Base-by-base conservation (phyloP, 2,113 vertebrate genomes). In the Notarius quadriscutis region DNA sequence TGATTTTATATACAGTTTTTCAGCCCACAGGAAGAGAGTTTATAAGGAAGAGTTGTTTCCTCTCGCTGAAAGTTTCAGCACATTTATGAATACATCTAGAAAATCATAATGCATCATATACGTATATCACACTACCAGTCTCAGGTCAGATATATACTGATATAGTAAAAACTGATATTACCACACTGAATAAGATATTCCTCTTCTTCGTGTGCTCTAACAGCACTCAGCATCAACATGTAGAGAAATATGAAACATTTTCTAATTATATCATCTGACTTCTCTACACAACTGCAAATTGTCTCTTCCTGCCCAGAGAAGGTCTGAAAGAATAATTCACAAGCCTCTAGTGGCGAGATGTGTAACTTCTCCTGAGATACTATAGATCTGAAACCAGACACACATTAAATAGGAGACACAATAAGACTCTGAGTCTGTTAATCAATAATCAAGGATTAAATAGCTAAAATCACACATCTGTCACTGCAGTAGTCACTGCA, bases 301-400 rank as follows among this genome's bases (percentile, higher is more conserved):
- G 22, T 50, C 8, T 77, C 22, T 34, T 8, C 18, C 11, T 60
- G 25, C 20, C 60, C 81, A 87, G 30, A 50, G n/a, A 84, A 25
- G 78, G 9, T 84, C 71, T 30, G 57, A 81, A 87, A 85, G 18
- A 82, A 6, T 71, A 41, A 55, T 27, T 17, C 17, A 63, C 50
- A 67, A 63, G 80, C 86, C 86, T 78, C 84, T 86, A 88, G 86
- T 86, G 86, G 80, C 25, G 25, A 63, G 17, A 48, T 48, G 57
- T 83, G 84, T 60, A 86, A 83, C 48, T 62, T 63, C 74, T 57
- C 57, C 55, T 27, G 27, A 25, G 60, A 84, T 0, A 81, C 51
- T 15, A 22, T 15, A 22, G 22, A 55, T 78, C 22, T 15, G 78
- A 69, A 71, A 53, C 27, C 60, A 80, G 11, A 17, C 41, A 84